These are phyloP conservation scores for Drosophila testacea DNA, from an alignment of 2,888 invertebrate genomes.

Conservation along the genomic window DNA sequence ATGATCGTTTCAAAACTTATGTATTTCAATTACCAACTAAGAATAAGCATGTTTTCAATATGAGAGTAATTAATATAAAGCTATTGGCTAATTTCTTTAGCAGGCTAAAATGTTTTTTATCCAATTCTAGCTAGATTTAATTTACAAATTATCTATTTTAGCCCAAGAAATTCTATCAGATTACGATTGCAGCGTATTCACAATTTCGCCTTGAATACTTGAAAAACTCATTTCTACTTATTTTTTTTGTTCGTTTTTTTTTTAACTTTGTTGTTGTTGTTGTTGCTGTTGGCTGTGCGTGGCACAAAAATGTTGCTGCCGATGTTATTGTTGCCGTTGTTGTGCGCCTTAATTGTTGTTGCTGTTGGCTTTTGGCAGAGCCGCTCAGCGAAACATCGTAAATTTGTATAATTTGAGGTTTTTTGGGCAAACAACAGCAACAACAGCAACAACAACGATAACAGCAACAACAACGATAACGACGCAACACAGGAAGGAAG, in stretches of 20 bases:
- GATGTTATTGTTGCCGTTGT: conserved; percentile 9
- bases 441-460: conserved; percentile 26
- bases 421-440: conserved; percentile 48
- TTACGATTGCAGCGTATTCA: conserved; percentile 34
- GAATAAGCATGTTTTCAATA: too few species aligned
- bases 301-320: conserved; percentile 20
- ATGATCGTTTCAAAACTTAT: too few species aligned
- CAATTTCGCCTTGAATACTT: conserved; percentile 34
- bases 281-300: conserved; percentile 23
- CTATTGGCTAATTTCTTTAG: too few species aligned
- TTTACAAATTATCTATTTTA: too few species aligned
- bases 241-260: conserved; percentile 3
- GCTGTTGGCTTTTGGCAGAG: conserved; percentile 59
- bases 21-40: too few species aligned
- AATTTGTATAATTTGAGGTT: conserved; percentile 78
- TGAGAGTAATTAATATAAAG: too few species aligned
- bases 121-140: too few species aligned
- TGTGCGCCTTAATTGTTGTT: conserved; percentile 32
- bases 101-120: too few species aligned
- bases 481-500: conserved; percentile 17
- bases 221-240: conserved; percentile 40
- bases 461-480: conserved; percentile 41
- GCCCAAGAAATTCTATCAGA: too few species aligned
- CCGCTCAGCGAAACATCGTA: conserved; percentile 68
- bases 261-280: conserved; percentile 25